Conservation (phyloP, 2,888 invertebrate species). For the Volucella inanis region DNA sequence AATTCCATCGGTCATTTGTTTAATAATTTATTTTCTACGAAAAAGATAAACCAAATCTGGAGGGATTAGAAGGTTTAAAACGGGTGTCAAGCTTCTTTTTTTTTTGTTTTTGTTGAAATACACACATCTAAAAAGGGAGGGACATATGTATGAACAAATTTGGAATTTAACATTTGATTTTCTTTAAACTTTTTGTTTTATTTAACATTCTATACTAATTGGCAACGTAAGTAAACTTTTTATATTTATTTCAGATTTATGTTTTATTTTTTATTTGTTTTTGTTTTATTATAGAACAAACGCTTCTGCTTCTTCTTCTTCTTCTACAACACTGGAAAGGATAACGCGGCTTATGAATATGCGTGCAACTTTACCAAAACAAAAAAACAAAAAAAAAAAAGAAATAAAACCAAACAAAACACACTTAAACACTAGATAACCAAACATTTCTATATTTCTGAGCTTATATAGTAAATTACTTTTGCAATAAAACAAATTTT, state of each 20-base stretch:
- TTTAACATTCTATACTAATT: slow-evolving; percentile 43
- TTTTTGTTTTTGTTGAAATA: no score
- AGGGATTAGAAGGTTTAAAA: no score
- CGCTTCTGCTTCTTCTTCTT: background rate
- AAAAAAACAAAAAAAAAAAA: slow-evolving; percentile 6
- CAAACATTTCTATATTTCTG: slow-evolving; percentile 5
- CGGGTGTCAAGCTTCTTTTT: no score
- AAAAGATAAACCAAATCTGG: no score
- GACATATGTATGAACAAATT: background rate
- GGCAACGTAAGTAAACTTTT: slow-evolving; percentile 68
- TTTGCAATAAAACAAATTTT: slow-evolving; percentile 54
- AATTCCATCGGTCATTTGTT: no score
- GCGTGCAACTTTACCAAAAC: slow-evolving; percentile 47
- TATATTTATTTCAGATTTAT: slow-evolving; percentile 32
- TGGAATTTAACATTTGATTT: slow-evolving; percentile 9
- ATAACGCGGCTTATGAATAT: slow-evolving; percentile 44
- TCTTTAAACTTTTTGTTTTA: slow-evolving; percentile 39
- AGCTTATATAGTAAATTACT: slow-evolving; percentile 34
- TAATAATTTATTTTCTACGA: no score
- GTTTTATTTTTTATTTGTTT: slow-evolving; percentile 50
- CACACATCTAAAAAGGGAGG: background rate
- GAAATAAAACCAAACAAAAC: slow-evolving; percentile 5
- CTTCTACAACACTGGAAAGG: slow-evolving; percentile 71
- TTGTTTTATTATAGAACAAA: slow-evolving; percentile 58
- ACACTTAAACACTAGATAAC: background rate